Conservation (phyloP, 2,113 vertebrate species). For the Neolamprologus kungweensis region DNA sequence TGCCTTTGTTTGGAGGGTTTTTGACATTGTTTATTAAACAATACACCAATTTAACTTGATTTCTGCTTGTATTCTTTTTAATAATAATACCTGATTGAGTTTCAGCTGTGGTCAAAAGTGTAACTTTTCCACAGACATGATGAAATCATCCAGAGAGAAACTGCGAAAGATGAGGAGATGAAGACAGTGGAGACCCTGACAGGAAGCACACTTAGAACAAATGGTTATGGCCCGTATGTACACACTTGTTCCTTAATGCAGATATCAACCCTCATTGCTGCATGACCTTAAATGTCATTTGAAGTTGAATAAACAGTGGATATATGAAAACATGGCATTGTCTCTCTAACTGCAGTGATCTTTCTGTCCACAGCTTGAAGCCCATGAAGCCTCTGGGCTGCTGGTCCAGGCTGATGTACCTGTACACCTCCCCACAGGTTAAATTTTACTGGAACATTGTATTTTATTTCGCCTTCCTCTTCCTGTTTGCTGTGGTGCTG, state of each 20-base stretch:
- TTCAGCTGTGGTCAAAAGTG: not conserved
- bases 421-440: constrained; percentile 80
- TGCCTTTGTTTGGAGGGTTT: not conserved
- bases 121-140: constrained; percentile 53
- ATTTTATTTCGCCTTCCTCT: constrained; percentile 89
- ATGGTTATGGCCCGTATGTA: constrained; percentile 33
- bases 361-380: not conserved
- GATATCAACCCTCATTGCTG: not conserved
- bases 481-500: constrained; percentile 85
- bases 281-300: not conserved
- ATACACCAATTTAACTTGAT: not conserved
- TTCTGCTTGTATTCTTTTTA: not conserved
- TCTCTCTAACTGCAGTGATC: not conserved
- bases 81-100: not conserved
- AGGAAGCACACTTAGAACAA: not conserved
- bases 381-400: constrained; percentile 39
- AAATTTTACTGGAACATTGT: constrained; percentile 89
- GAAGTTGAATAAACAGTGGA: not conserved
- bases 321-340: not conserved
- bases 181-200: constrained; percentile 34
- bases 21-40: not conserved
- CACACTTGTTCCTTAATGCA: not conserved
- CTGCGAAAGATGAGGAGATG: constrained; percentile 34
- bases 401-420: constrained; percentile 59
- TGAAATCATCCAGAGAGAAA: constrained; percentile 59